phyloP scores from a whole-genome alignment of 2,113 vertebrate species.

The Silurus glanis region DNA sequence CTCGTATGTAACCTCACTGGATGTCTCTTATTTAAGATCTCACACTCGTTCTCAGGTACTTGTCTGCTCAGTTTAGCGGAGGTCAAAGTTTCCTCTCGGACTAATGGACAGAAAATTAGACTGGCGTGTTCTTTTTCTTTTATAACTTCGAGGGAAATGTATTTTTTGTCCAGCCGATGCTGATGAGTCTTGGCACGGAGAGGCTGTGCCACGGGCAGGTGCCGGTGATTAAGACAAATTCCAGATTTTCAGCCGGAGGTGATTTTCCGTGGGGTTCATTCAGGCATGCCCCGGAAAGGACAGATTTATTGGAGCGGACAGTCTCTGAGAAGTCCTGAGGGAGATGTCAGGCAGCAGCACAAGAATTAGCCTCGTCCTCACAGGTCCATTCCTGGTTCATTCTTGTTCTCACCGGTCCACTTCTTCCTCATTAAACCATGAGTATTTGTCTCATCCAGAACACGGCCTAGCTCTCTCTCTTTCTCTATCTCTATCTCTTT shows the following conservation, averaged over 20 bases:
- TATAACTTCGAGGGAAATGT: conserved; percentile 21
- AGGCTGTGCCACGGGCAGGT: conserved; percentile 43
- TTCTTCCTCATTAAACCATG: conserved; percentile 19
- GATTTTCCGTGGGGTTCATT: conserved; percentile 34
- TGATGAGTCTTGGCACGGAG: conserved; percentile 45
- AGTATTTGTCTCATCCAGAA: conserved; percentile 2
- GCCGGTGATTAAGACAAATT: conserved; percentile 55
- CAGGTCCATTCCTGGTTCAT: conserved; percentile 26
- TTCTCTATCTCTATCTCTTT: background rate
- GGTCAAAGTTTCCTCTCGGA: conserved; percentile 47
- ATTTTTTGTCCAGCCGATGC: conserved; percentile 51
- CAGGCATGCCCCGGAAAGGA: conserved; percentile 22
- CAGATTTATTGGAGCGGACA: conserved; percentile 44
- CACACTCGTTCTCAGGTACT: conserved; percentile 25
- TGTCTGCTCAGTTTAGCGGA: conserved; percentile 19
- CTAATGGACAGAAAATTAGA: conserved; percentile 31
- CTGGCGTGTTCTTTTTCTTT: conserved; percentile 23
- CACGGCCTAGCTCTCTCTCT: background rate
- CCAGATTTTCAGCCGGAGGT: conserved; percentile 38
- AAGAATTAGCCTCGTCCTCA: conserved; percentile 17
- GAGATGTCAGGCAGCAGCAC: conserved; percentile 23
- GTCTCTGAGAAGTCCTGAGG: conserved; percentile 4
- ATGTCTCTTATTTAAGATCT: conserved; percentile 21
- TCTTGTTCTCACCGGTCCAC: conserved; percentile 10
- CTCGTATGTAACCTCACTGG: conserved; percentile 9